These are phyloP conservation scores for Nerophis lumbriciformis DNA, from an alignment of 2,113 vertebrate species.

Conservation along the genomic window DNA sequence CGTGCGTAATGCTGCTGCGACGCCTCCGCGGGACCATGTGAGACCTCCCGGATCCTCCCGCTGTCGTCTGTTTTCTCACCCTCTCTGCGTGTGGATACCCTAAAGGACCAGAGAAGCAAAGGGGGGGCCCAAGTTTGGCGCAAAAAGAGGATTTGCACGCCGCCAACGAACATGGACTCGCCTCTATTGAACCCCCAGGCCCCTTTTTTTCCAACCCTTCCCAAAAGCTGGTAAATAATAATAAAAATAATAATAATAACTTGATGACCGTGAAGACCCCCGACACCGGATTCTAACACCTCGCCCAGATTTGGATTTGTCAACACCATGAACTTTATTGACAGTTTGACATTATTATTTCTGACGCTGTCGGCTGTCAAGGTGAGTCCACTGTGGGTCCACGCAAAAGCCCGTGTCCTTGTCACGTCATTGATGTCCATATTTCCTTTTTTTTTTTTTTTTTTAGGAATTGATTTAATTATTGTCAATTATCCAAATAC, in stretches of 20 bases:
- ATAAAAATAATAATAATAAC: too few relatives aligned
- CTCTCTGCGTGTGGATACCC: not conserved
- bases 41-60: conserved; percentile 69
- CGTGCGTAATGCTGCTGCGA: conserved; percentile 69
- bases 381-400: conserved; percentile 61
- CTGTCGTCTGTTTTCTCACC: conserved; percentile 66
- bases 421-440: not conserved
- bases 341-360: conserved; percentile 77
- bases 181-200: not conserved
- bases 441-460: not conserved
- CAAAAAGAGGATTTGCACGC: conserved; percentile 33
- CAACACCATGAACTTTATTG: conserved; percentile 79
- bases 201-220: conserved; percentile 48
- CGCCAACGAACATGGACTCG: conserved; percentile 1
- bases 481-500: too few relatives aligned
- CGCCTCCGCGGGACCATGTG: conserved; percentile 68
- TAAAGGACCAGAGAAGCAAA: conserved; percentile 57
- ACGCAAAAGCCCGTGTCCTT: not conserved
- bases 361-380: conserved; percentile 78
- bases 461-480: too few relatives aligned
- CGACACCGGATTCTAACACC: conserved; percentile 65
- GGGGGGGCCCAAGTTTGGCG: conserved; percentile 18
- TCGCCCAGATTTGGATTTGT: conserved; percentile 55
- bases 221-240: conserved; percentile 39
- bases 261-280: conserved; percentile 16